Conservation (phyloP, 53 echinoderm and acorn worm genomes). For the Mesocentrotus franciscanus region DNA sequence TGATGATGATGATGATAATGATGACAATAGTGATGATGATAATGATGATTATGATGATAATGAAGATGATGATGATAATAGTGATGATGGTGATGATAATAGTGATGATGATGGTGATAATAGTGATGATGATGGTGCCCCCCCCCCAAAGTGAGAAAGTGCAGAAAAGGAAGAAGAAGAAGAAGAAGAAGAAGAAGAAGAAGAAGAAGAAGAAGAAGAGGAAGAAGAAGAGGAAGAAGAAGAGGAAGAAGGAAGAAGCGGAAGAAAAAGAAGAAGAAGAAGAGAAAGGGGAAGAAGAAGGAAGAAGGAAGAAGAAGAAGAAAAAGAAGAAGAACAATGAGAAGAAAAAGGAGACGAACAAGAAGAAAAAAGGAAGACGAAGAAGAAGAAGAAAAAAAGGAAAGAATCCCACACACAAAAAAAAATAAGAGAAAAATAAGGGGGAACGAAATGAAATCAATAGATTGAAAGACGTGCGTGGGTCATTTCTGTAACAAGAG, state of each 20-base stretch:
- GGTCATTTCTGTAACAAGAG: too few relatives aligned
- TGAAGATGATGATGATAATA: background rate
- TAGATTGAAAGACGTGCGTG: too few relatives aligned
- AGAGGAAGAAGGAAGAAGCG: background rate
- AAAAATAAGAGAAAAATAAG: too few relatives aligned
- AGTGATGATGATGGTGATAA: too few relatives aligned
- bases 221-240: background rate
- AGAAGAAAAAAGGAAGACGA: too few relatives aligned
- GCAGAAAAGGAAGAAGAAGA: background rate
- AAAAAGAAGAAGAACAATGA: background rate
- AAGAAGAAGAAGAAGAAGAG: background rate
- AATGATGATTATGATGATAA: background rate
- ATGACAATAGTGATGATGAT: too few relatives aligned
- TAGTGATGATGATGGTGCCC: too few relatives aligned
- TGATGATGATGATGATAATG: too few relatives aligned
- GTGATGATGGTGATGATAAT: background rate
- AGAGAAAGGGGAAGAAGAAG: background rate
- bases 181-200: background rate
- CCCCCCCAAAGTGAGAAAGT: background rate
- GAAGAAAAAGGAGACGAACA: background rate
- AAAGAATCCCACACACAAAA: too few relatives aligned
- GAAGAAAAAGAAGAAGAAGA: slow-evolving; percentile 20
- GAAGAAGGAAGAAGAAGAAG: background rate
- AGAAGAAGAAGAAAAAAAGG: background rate
- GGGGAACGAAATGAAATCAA: too few relatives aligned